Base-by-base conservation (phyloP, 1,140 invertebrate species). In the Drosophila nasuta region DNA sequence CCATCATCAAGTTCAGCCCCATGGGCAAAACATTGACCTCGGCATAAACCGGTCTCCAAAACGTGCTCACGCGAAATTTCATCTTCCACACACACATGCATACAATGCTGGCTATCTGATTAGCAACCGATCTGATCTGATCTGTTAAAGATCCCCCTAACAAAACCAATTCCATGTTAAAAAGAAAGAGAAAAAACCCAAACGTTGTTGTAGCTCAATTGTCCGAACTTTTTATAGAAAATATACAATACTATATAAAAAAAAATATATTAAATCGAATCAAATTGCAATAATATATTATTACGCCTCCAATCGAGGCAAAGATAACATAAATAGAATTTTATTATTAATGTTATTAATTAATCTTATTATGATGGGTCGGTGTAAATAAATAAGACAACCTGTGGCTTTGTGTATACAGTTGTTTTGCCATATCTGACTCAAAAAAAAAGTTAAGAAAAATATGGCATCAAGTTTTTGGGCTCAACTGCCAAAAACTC, bases 1-100 rank as follows among this genome's bases (percentile, higher is more conserved):
- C 41, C 60, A 52, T 56, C 33, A 41, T 56, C 33, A 49, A 49
- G 52, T 45, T 56, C 20, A 41, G 63, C 59, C 43, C 43, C 35
- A 52, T 60, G 70, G 83, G 63, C 66, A 71, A 88, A 85, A 43
- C 85, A 57, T 89, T 89, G 85, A 89, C 85, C 85, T 75, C 78
- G 57, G 66, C 76, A 15, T 76, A 89, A 89, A 89, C 85, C 85
- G 85, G 85, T 89, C 80, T 89, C 80, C 59, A 71, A 82, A 90
- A 90, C 85, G 81, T 89, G 77, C 77, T 78, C 33, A 57, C 65
- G 46, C 68, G 58, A 17, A 59, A 54, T 66, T 80, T 76, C 56
- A 30, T 45, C 59, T 63, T 60, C 74, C 48, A 38, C 48, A 11
- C 35, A 10, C 35, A 38, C 8, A 33, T 8, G 7, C 46, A 35